Base-by-base conservation (phyloP, 2,113 vertebrate genomes). In the Megalops atlanticus region DNA sequence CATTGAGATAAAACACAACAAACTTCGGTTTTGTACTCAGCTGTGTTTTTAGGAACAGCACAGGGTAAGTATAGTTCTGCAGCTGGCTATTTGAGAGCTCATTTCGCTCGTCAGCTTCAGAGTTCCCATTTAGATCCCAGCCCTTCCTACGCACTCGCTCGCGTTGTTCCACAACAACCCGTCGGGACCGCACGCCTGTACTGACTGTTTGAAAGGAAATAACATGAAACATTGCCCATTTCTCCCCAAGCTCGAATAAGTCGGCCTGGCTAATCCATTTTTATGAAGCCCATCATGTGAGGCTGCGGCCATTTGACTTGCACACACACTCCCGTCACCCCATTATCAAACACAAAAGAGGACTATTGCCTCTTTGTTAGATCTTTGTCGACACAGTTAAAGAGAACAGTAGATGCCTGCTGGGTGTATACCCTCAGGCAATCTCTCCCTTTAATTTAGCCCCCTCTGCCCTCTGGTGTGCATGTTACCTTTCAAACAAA, bases 401-500 rank as follows among this genome's bases (percentile, higher is more conserved):
- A 94, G 91, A 88, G 88, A 93, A 93, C 85, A 91, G 93, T 86
- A 86, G 88, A 91, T 91, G 94, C 90, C 86, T 92, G 92, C 92
- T 93, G 90, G 88, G 89, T 90, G 87, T 93, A 85, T 85, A 92
- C 90, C 90, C 92, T 89, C 87, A 92, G 89, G 90, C 90, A 92
- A 87, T 91, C 86, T 86, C 81, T 64, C 74, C 86, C 86, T 91
- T 90, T 92, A 94, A 90, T 89, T 88, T 89, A 92, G 87, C 84
- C 89, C 86, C 87, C 84, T 86, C 88, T 89, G 91, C 90, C 91
- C 85, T 89, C 52, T 91, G 87, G 92, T 90, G 93, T 82, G 92
- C 89, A 93, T 81, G 90, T 90, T 92, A 92, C 80, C 89, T 93
- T 93, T 94, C 92, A 96, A 95, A 95, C 87, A 90, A 94, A 95